These are phyloP conservation scores for Lepus americanus DNA, from an alignment of 2,113 vertebrate species.

Conservation along the genomic window DNA sequence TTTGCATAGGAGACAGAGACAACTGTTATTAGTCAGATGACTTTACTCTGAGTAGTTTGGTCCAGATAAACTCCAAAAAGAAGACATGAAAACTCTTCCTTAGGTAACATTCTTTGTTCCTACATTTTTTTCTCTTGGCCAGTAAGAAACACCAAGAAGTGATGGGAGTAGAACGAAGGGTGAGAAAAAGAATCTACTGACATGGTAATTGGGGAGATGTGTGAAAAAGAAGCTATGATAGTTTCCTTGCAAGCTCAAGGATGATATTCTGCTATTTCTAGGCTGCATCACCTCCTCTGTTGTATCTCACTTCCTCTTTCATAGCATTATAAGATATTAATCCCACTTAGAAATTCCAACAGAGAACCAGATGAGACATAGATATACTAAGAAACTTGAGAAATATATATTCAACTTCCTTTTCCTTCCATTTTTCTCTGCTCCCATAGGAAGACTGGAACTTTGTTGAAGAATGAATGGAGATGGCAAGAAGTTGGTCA, in stretches of 20 bases:
- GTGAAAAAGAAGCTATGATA: neutral
- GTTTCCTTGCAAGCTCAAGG: neutral
- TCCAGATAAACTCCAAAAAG: neutral
- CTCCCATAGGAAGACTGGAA: neutral
- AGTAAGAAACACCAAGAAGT: neutral
- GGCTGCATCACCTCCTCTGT: neutral
- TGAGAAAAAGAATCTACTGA: neutral
- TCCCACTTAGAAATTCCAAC: neutral
- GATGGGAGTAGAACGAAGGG: neutral
- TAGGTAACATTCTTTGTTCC: neutral
- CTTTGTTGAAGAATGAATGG: neutral
- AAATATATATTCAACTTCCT: neutral
- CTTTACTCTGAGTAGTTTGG: neutral
- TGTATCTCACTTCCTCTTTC: neutral
- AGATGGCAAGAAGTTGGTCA: neutral
- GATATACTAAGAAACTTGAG: slow-evolving; percentile 34
- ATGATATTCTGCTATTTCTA: neutral
- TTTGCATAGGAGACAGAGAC: slow-evolving; percentile 16
- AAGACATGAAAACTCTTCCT: neutral
- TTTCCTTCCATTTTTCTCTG: neutral
- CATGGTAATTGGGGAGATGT: neutral
- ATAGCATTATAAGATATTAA: neutral
- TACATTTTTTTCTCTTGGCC: neutral
- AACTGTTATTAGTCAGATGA: neutral
- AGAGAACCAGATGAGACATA: neutral